These are phyloP conservation scores for Acanthococcus lagerstroemiae DNA, from an alignment of 2,888 invertebrate species.

Conservation along the genomic window DNA sequence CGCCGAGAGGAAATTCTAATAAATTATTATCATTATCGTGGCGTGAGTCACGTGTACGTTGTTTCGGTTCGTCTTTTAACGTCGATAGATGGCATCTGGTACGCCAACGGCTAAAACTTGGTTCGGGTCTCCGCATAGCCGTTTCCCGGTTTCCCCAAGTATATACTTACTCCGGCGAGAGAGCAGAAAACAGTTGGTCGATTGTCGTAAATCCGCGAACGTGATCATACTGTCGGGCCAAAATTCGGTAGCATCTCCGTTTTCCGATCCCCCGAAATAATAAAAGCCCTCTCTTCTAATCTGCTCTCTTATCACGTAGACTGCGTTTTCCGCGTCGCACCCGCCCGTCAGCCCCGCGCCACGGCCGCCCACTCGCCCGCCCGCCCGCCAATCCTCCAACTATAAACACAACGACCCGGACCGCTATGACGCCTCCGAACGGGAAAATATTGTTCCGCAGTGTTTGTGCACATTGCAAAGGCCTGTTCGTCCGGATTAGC, in stretches of 20 bases:
- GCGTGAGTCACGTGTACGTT: constrained; percentile 20
- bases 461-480: constrained; percentile 14
- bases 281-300: constrained; percentile 22
- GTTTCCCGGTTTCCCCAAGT: neutral
- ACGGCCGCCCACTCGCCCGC: constrained; percentile 5
- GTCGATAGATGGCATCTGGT: constrained; percentile 31
- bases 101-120: constrained; percentile 22
- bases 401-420: neutral
- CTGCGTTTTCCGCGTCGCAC: constrained; percentile 25
- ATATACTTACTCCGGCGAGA: constrained; percentile 7
- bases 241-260: constrained; percentile 11
- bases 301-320: constrained; percentile 27
- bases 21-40: constrained; percentile 28
- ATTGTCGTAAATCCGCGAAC: constrained; percentile 31
- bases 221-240: constrained; percentile 27
- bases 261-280: constrained; percentile 22
- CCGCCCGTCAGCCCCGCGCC: neutral
- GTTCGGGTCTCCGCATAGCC: constrained; percentile 3
- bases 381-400: constrained; percentile 6
- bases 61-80: constrained; percentile 23
- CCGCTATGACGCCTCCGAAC: constrained; percentile 13
- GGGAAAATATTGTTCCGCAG: constrained; percentile 25
- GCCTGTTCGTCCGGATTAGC: constrained; percentile 17
- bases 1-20: too few species aligned
- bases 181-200: constrained; percentile 27